Base-by-base conservation (phyloP, 2,888 invertebrate species). In the Globia sparganii region DNA sequence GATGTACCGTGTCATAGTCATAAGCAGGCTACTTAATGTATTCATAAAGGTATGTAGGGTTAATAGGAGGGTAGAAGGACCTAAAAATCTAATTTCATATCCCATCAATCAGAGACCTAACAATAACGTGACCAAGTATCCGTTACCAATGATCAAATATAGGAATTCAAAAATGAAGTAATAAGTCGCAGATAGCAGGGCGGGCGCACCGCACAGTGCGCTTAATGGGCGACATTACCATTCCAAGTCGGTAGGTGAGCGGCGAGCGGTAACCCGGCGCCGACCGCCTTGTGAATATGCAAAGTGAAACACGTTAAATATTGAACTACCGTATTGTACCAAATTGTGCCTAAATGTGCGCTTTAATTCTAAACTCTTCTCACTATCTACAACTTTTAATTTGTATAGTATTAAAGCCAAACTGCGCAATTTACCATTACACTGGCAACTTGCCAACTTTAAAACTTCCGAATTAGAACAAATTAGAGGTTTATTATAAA, bases 241-340 rank as follows among this genome's bases (percentile, higher is more conserved):
- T 94, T 94, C 93, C 88, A 90, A 92, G 93, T 91, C 91, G 92
- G 92, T 91, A 92, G 93, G 92, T 91, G 92, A 90, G 91, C 91
- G 91, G 91, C 84, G 78, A 83, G 87, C 86, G 88, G 90, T 90
- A 88, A 87, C 90, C 91, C 91, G 88, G 58, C 79, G 77, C 88
- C 91, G 90, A 91, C 93, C 94, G 90, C 94, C 94, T 94, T 92
- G 91, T 95, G 94, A 94, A 94, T 95, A 95, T 95, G 95, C 95
- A 94, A 94, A 95, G 93, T 91, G 93, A 91, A 90, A 93, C 90
- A 91, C 91, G 92, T 93, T 93, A 94, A 94, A 95, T 94, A 94
- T 94, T 92, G 92, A 91, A 92, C 93, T 90, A 89, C 91, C 93
- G 89, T 92, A 91, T 93, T 92, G 91, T 90, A 89, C 88, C 88